Percentiles rank a stretch among this genome's conserved stretches.
Evolutionary conservation across 2,888 invertebrate species (phyloP).

Genomic region (Ectobius pallidus): DNA sequence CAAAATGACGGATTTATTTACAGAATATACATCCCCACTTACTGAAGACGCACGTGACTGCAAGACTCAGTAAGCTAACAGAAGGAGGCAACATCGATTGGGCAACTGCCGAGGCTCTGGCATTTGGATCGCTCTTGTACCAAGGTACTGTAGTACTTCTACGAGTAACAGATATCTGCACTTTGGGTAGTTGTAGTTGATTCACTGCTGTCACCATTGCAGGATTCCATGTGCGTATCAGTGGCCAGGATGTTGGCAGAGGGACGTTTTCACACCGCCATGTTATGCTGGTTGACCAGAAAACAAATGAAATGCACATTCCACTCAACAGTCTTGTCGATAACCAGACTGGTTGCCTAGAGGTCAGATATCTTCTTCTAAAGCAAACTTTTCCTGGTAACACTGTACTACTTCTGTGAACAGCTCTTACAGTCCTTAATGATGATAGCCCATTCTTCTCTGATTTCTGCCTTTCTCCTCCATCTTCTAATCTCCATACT

Average conservation of each 20-base stretch:
- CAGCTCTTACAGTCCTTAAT: too few species aligned
- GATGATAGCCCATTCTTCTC: too few species aligned
- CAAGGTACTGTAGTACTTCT: too few species aligned
- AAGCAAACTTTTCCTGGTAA: too few species aligned
- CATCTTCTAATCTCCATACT: too few species aligned
- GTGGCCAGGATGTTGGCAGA: conserved; percentile 95
- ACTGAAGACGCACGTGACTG: conserved; percentile 75
- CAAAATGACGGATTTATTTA: too few species aligned
- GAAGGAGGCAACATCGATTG: conserved; percentile 83
- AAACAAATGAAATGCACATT: conserved; percentile 76
- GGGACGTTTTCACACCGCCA: conserved; percentile 98
- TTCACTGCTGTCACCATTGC: too few species aligned
- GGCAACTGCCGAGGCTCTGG: conserved; percentile 94
- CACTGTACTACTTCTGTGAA: too few species aligned
- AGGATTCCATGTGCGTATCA: conserved; percentile 87
- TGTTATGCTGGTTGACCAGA: conserved; percentile 92
- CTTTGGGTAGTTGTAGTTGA: too few species aligned
- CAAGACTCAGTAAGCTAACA: conserved; percentile 71
- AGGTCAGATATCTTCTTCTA: too few species aligned
- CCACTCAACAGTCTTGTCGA: conserved; percentile 84
- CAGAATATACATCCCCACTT: conserved; percentile 87
- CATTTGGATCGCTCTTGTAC: conserved; percentile 79
- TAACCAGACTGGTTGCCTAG: conserved; percentile 72
- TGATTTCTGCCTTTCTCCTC: too few species aligned
- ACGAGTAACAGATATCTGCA: too few species aligned